Percentiles rank a stretch among this genome's conserved stretches.
These are phyloP conservation scores for Pectinophora gossypiella DNA, from an alignment of 1,140 invertebrate species.

Conservation along the genomic window DNA sequence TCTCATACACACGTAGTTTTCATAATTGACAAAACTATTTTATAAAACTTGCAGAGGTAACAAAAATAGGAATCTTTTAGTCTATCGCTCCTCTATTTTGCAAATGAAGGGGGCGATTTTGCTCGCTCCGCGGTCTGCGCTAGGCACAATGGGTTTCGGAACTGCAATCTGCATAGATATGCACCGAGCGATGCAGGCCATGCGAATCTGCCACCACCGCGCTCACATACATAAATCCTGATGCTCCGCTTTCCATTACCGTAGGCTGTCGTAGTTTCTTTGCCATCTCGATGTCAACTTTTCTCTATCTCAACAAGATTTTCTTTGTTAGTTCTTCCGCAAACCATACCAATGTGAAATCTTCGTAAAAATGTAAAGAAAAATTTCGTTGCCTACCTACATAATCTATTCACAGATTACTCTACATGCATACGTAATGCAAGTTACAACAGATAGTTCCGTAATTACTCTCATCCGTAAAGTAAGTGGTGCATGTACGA, in stretches of 20 bases:
- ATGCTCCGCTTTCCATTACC: constrained; percentile 33
- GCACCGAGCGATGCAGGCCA: constrained; percentile 40
- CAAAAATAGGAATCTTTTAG: too few relatives aligned
- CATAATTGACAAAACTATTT: too few relatives aligned
- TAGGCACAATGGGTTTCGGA: constrained; percentile 58
- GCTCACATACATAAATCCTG: constrained; percentile 29
- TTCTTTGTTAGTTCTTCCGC: too few relatives aligned
- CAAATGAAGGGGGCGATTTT: constrained; percentile 58
- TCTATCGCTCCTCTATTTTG: constrained; percentile 38
- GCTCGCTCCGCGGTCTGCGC: constrained; percentile 51
- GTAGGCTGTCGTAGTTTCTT: not conserved
- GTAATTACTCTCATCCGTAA: not conserved
- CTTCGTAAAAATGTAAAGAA: too few relatives aligned
- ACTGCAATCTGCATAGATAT: constrained; percentile 65
- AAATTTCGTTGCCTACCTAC: too few relatives aligned
- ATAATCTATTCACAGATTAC: too few relatives aligned
- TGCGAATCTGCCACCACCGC: constrained; percentile 34
- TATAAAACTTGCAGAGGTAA: too few relatives aligned
- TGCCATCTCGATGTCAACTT: too few relatives aligned
- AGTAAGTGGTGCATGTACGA: constrained; percentile 22
- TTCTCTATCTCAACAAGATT: too few relatives aligned
- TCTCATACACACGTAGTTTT: too few relatives aligned
- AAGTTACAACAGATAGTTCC: not conserved
- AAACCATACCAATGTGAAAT: too few relatives aligned
- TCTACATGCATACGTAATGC: too few relatives aligned